Conservation (phyloP, 2,888 invertebrate genomes). For the Chaetogeoica ovagalla region DNA sequence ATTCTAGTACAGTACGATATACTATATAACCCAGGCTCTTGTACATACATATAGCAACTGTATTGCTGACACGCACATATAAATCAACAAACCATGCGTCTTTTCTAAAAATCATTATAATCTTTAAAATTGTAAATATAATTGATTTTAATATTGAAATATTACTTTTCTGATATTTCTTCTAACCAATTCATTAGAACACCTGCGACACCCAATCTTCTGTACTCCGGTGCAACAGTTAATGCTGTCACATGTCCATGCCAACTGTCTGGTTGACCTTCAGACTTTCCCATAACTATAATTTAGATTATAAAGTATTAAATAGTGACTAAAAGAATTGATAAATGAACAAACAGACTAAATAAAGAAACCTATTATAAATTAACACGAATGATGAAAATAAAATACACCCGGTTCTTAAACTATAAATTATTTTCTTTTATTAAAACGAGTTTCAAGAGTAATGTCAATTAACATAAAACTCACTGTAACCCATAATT, state of each 20-base stretch:
- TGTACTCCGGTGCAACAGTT: conserved; percentile 92
- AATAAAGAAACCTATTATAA: too few relatives aligned
- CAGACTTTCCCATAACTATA: conserved; percentile 98
- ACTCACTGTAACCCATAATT: conserved; percentile 98
- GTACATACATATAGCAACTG: conserved; percentile 97
- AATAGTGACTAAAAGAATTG: too few relatives aligned
- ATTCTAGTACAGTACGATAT: conserved; percentile 93
- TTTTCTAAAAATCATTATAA: conserved; percentile 71
- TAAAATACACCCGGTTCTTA: too few relatives aligned
- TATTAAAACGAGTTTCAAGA: background rate
- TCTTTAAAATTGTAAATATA: background rate
- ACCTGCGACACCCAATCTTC: conserved; percentile 89
- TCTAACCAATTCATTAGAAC: conserved; percentile 93
- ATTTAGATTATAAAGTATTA: conserved; percentile 53
- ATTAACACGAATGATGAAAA: too few relatives aligned
- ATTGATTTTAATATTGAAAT: background rate
- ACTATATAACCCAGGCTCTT: conserved; percentile 93
- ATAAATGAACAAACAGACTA: too few relatives aligned
- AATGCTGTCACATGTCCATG: conserved; percentile 99
- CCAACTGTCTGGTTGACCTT: conserved; percentile 94
- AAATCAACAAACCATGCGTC: conserved; percentile 96
- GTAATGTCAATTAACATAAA: conserved; percentile 7
- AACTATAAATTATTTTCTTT: too few relatives aligned
- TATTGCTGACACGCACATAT: conserved; percentile 96
- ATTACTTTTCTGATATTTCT: conserved; percentile 84